Evolutionary conservation across 1,140 invertebrate genomes (phyloP).

Genomic region (Drosophila navojoa): DNA sequence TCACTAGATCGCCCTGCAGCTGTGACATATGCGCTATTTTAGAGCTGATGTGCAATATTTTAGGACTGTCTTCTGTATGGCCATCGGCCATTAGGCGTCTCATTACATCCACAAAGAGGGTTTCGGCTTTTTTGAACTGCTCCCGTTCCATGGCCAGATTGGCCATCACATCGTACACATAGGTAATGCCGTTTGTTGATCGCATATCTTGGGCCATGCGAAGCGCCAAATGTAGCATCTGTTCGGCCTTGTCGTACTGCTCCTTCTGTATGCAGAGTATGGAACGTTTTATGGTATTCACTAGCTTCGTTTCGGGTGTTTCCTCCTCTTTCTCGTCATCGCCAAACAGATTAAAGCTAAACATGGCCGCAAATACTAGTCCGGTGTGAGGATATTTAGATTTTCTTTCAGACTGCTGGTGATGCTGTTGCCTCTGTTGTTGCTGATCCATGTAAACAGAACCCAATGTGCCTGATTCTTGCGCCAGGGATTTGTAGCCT

Average conservation of each 20-base stretch:
- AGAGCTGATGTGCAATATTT: slow-evolving; percentile 86
- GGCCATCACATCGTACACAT: slow-evolving; percentile 95
- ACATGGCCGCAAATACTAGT: slow-evolving; percentile 54
- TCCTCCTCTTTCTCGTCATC: slow-evolving; percentile 66
- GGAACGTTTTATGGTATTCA: slow-evolving; percentile 90
- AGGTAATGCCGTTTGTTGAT: slow-evolving; percentile 90
- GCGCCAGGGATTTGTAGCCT: slow-evolving; percentile 1
- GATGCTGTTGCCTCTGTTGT: background rate
- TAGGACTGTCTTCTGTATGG: slow-evolving; percentile 88
- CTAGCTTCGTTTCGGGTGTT: slow-evolving; percentile 87
- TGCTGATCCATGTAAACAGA: slow-evolving; percentile 1
- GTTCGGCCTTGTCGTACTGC: slow-evolving; percentile 92
- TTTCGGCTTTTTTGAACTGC: slow-evolving; percentile 92
- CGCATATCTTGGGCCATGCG: slow-evolving; percentile 92
- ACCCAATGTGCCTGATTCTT: slow-evolving; percentile 20
- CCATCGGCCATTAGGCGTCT: slow-evolving; percentile 90
- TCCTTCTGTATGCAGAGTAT: slow-evolving; percentile 89
- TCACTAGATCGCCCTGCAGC: slow-evolving; percentile 86
- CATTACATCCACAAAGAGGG: slow-evolving; percentile 92
- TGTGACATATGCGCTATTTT: slow-evolving; percentile 88
- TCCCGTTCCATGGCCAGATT: slow-evolving; percentile 92
- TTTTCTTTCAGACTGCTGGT: background rate
- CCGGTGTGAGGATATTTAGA: slow-evolving; percentile 7
- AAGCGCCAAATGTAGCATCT: slow-evolving; percentile 92
- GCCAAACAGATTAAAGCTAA: slow-evolving; percentile 54